phyloP scores from a whole-genome alignment of 2,113 vertebrate genomes.

The Todiramphus saurophagus region DNA sequence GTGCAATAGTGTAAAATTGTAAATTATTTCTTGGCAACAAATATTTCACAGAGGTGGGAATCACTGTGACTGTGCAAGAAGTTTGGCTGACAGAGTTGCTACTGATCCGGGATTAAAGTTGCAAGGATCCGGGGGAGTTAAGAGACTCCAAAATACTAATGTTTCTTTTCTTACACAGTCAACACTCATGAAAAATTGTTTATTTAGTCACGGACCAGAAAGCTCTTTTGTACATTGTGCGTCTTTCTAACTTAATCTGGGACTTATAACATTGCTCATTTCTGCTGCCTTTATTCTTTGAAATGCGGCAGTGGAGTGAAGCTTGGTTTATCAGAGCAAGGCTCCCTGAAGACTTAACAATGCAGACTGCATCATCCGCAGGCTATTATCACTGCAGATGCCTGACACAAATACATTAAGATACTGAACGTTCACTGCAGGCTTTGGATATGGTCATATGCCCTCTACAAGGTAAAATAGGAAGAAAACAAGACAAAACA shows the following conservation, averaged over 20 bases:
- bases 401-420: constrained; percentile 58
- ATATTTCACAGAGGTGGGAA: background rate
- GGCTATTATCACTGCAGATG: constrained; percentile 51
- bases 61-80: background rate
- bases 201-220: background rate
- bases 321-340: background rate
- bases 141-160: background rate
- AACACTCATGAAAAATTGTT: background rate
- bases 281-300: background rate
- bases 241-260: background rate
- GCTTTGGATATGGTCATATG: background rate
- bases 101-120: background rate
- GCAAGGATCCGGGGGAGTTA: background rate
- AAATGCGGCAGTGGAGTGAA: constrained; percentile 10
- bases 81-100: background rate
- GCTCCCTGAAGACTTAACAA: constrained; percentile 48
- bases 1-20: background rate
- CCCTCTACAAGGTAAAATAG: background rate
- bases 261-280: background rate
- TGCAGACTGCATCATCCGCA: constrained; percentile 57
- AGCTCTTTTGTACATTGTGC: background rate
- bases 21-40: background rate
- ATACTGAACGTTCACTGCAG: constrained; percentile 45
- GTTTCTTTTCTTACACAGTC: background rate
- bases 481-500: background rate